Conservation (phyloP, 2,113 vertebrate genomes). For the Otocyon megalotis region DNA sequence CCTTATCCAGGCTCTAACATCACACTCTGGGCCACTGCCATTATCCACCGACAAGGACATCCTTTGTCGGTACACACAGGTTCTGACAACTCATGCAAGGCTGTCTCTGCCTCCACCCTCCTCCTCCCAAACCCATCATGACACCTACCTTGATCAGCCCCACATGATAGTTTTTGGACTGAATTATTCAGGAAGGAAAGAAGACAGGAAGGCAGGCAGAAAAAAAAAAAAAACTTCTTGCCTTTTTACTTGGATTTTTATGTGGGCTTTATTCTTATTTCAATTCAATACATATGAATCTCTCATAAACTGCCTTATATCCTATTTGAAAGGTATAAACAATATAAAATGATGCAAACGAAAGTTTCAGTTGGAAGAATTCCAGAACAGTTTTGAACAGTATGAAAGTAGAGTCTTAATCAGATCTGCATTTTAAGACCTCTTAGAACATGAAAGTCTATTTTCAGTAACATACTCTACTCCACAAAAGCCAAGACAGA, state of each 20-base stretch:
- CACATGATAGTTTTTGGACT: background rate
- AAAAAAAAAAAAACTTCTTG: background rate
- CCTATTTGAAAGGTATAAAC: slow-evolving; percentile 26
- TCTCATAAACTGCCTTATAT: background rate
- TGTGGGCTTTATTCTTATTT: slow-evolving; percentile 4
- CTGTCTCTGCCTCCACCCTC: background rate
- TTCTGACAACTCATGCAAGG: background rate
- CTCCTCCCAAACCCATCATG: background rate
- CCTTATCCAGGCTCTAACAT: background rate
- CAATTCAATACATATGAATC: background rate
- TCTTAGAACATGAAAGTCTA: slow-evolving; percentile 68
- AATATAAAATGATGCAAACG: slow-evolving; percentile 39
- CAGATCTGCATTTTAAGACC: slow-evolving; percentile 72
- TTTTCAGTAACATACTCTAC: slow-evolving; percentile 47
- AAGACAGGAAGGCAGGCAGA: background rate
- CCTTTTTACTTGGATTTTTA: background rate
- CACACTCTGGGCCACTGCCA: background rate
- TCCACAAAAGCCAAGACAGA: slow-evolving; percentile 52
- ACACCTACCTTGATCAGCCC: background rate
- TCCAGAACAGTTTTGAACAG: slow-evolving; percentile 45
- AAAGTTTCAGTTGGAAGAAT: slow-evolving; percentile 48
- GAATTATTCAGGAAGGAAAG: background rate
- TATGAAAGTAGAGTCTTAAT: slow-evolving; percentile 58
- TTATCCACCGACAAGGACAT: background rate
- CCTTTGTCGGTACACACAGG: background rate